Base-by-base conservation (phyloP, 1,140 invertebrate genomes). In the Drosophila seguyi region DNA sequence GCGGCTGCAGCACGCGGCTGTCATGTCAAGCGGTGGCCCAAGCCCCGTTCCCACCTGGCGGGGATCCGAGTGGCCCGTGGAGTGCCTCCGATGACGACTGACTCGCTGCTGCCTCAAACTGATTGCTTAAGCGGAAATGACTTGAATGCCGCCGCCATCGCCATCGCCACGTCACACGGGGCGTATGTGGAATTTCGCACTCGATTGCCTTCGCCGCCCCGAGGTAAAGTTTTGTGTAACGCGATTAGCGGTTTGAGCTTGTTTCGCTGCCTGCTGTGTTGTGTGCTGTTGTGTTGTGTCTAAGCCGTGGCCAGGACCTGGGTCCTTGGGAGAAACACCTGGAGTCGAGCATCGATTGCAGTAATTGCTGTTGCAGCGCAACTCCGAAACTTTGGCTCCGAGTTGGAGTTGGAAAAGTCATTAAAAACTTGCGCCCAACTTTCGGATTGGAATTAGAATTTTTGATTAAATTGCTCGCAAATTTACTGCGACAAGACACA, bases 51-150 rank as follows among this genome's bases (percentile, higher is more conserved):
- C 50, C 61, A 67, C 56, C 61, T 68, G 61, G 45, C 34, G 44
- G 34, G 63, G 36, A 31, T 38, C 34, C 63, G 63, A 38, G 4
- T 36, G 27, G 8, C 20, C 29, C 11, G 22, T 42, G 73, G 63
- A 52, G 7, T 53, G 57, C 27, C 20, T 10, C 4, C n/a, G 73
- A 62, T 78, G 75, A 48, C 39, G 75, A 71, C 55, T 50, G 66
- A 53, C 66, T 71, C 45, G 57, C 36, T 38, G 73, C 62, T 77
- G 79, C 65, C 72, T 81, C 53, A 81, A 71, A 67, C 80, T 74
- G 76, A 81, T 87, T 90, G 77, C 81, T 85, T 90, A 88, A 90
- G 81, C 85, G 85, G 85, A 90, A 90, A 90, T 90, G 86, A 90
- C 85, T 90, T 90, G 85, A 90, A 90, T 85, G 81, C 81, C 66